Evolutionary conservation across 1,140 invertebrate genomes (phyloP), one percentile per base, ranked within the genome.

Genomic region (Episyrphus balteatus): DNA sequence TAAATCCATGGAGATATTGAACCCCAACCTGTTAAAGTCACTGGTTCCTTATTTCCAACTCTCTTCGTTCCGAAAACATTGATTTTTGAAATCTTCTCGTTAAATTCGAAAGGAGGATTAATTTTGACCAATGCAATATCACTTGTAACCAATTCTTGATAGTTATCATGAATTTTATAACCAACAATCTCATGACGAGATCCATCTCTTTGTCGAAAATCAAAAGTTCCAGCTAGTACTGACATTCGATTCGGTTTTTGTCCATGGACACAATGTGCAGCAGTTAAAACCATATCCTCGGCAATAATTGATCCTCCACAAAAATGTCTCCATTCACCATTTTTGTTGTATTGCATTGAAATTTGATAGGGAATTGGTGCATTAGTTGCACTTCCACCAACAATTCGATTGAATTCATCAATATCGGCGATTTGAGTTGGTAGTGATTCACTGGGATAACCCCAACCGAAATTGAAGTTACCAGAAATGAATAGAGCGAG

Each of bases 151-250:
- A 62, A 50, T 44, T 62, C 52, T 21, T 56, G 34, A 41, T 67
- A 68, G 1, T 61, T 49, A 6, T 57, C 55, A 54, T 68, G 62
- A n/a, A 67, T 56, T 10, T 13, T 36, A 42, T 49, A 59, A 14
- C 44, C 45, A 1, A 55, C 1, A 0, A 67, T 56, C 3, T 41
- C 41, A 13, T 54, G 54, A 9, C 62, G 57, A 8, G 42, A 42
- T 0, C 71, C 74, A 33, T 57, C 64, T 15, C 71, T 67, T 11
- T 62, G 58, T 7, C 59, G 54, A 11, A 66, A 48, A 48, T 65
- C 60, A 19, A 58, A 44, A 5, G 70, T 65, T 9, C 74, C 74
- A 6, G 69, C 61, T n/a, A 74, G 63, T 6, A 70, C 63, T 1
- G 60, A 57, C 45, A 75, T 68, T 13, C 52, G 49, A 1, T 44